phyloP scores from a whole-genome alignment of 2,888 invertebrate genomes.

The Bombylius discolor region DNA sequence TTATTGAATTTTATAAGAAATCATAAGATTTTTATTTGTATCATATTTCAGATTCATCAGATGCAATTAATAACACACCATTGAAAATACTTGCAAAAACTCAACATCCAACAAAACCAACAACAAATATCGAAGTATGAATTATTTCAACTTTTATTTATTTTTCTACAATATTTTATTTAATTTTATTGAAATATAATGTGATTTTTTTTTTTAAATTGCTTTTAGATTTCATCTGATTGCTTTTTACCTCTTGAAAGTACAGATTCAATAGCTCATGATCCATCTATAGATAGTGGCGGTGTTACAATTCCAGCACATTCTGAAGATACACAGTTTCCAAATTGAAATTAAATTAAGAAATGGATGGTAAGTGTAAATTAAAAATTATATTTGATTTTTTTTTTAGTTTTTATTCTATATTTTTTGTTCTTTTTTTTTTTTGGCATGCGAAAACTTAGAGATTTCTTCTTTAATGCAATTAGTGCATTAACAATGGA shows the following conservation, averaged over 20 bases:
- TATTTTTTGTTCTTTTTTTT: too few relatives aligned
- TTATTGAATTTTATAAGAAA: neutral
- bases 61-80: slow-evolving; percentile 16
- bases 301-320: slow-evolving; percentile 34
- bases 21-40: neutral
- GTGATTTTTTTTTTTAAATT: neutral
- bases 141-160: too few relatives aligned
- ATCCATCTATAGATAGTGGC: slow-evolving; percentile 30
- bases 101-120: slow-evolving; percentile 13
- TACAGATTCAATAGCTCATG: slow-evolving; percentile 30
- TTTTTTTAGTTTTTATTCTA: too few relatives aligned
- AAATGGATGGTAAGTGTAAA: too few relatives aligned
- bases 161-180: too few relatives aligned
- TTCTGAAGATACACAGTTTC: slow-evolving; percentile 33
- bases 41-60: slow-evolving; percentile 24
- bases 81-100: slow-evolving; percentile 20
- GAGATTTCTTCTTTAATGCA: too few relatives aligned
- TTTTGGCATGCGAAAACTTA: too few relatives aligned
- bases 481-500: too few relatives aligned
- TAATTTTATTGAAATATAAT: neutral
- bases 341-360: slow-evolving; percentile 14
- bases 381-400: too few relatives aligned
- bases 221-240: slow-evolving; percentile 26
- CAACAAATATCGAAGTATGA: slow-evolving; percentile 22
- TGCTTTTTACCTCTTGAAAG: slow-evolving; percentile 31